These are phyloP conservation scores for Neoaliturus tenellus DNA, from an alignment of 2,888 invertebrate species.

Conservation along the genomic window DNA sequence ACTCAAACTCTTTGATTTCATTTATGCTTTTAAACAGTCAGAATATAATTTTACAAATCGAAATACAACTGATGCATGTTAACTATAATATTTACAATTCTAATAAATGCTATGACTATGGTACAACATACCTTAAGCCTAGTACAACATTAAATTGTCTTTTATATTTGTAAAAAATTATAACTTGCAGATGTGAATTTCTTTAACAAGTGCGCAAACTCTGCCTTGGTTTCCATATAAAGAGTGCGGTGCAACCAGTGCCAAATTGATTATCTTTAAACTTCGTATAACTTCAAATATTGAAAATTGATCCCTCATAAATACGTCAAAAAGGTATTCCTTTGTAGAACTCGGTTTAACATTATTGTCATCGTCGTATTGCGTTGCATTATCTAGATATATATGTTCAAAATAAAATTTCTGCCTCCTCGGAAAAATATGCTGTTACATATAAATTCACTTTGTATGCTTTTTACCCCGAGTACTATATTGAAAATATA, in stretches of 20 bases:
- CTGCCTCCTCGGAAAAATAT: neutral
- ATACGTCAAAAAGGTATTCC: constrained; percentile 11
- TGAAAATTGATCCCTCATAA: constrained; percentile 42
- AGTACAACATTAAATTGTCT: neutral
- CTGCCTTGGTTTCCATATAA: neutral
- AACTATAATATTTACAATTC: neutral
- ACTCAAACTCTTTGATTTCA: neutral
- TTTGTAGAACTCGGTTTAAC: constrained; percentile 5
- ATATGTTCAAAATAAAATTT: neutral
- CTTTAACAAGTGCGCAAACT: constrained; percentile 35
- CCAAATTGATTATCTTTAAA: constrained; percentile 30
- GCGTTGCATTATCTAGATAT: neutral
- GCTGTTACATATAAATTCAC: neutral
- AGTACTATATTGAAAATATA: neutral
- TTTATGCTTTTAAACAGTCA: neutral
- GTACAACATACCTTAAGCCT: constrained; percentile 32
- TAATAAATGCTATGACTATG: constrained; percentile 40
- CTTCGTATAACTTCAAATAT: neutral
- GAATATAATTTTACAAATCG: neutral
- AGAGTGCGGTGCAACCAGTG: constrained; percentile 41
- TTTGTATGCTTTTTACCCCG: neutral
- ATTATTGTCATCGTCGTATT: constrained; percentile 31
- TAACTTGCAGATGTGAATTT: constrained; percentile 10
- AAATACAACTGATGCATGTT: neutral
- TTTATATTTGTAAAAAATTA: constrained; percentile 10